Base-by-base conservation (phyloP, 2,888 invertebrate species). In the Acleris cristana region DNA sequence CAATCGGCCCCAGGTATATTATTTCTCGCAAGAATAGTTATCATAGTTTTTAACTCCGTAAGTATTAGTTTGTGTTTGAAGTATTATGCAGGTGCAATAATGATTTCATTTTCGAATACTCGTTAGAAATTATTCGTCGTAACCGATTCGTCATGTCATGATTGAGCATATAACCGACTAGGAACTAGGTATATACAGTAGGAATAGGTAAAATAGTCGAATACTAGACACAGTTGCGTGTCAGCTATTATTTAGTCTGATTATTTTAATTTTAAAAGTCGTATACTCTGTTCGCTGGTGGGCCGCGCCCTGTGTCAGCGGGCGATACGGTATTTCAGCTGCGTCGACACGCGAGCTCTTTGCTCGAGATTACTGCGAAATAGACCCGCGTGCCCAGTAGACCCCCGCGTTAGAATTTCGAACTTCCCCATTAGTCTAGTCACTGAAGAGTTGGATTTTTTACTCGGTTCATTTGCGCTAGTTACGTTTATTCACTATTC, bases 341-440 rank as follows among this genome's bases (percentile, higher is more conserved):
- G 82, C 83, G 86, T 86, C 85, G 85, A 82, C 87, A 83, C 85
- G 85, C 86, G 81, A 84, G 80, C 80, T 78, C 80, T 78, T 78
- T 77, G 80, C 76, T 77, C 76, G 80, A 84, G 85, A 83, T 83
- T 85, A 80, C 81, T 81, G 78, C 79, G 78, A 76, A 79, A 80
- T 77, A 80, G 75, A 79, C 76, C 79, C 73, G 74, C 75, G 73
- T 76, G 79, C 84, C 81, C 26, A 61, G 26, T 57, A 51, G 44
- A 44, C 56, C 44, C 30, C 54, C 71, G 64, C 65, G 69, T 65
- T 70, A 69, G 72, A 66, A 71, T 70, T 71, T 71, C 4, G 14
- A 70, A 70, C 72, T 70, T 71, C 58, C 66, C 66, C 68, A 59
- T 40, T 34, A 59, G 51, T 65, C 64, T 26, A 48, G 58, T 23